Conservation (phyloP, 1,140 invertebrate species). For the Planococcus citri region DNA sequence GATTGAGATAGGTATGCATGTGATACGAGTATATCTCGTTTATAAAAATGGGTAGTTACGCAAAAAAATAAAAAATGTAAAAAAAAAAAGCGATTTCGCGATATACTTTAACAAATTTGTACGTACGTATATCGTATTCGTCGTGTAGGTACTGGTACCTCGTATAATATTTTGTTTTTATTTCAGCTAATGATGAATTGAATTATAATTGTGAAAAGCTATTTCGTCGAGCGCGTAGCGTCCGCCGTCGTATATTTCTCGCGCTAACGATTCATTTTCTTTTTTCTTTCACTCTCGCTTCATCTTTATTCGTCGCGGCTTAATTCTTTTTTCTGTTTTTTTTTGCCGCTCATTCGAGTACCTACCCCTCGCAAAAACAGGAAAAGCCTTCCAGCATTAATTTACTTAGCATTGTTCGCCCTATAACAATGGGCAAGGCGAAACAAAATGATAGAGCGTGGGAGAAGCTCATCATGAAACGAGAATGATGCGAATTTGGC, state of each 20-base stretch:
- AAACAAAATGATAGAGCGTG: constrained; percentile 8
- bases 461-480: constrained; percentile 1
- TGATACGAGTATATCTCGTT: no score
- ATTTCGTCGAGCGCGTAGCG: background rate
- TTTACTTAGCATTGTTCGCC: background rate
- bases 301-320: no score
- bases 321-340: no score
- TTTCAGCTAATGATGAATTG: constrained; percentile 3
- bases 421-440: constrained; percentile 1
- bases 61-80: no score
- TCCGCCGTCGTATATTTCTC: no score
- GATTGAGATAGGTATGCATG: no score
- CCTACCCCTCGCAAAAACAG: background rate
- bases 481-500: background rate
- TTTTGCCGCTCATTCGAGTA: background rate
- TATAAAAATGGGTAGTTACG: no score
- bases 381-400: background rate
- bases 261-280: background rate
- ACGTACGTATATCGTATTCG: no score
- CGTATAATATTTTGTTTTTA: no score
- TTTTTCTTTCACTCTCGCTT: background rate
- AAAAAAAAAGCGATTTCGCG: no score
- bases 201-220: constrained; percentile 6
- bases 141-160: no score
- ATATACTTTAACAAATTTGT: no score